Evolutionary conservation across 2,888 invertebrate genomes (phyloP).

Genomic region (Catocala fraxini): DNA sequence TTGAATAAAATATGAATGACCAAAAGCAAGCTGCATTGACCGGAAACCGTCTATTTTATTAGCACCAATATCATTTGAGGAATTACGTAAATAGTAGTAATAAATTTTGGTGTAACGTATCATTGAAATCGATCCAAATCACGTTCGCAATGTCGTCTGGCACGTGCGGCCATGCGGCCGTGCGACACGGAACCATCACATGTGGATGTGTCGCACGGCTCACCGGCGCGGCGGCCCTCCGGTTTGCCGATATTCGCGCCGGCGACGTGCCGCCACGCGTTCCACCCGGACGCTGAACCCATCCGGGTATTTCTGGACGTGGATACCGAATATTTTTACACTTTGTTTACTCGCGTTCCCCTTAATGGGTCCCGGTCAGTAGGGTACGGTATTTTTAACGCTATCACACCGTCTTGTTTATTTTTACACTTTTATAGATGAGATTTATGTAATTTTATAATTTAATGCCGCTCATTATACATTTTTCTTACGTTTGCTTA

Average conservation of each 20-base stretch:
- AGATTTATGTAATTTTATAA: slow-evolving; percentile 8
- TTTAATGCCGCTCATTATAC: background rate
- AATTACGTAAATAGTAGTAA: no score
- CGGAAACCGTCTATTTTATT: no score
- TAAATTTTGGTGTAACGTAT: slow-evolving; percentile 22
- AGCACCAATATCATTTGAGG: no score
- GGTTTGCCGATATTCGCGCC: no score
- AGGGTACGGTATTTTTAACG: slow-evolving; percentile 60
- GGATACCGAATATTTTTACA: slow-evolving; percentile 49
- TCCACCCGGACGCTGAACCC: slow-evolving; percentile 64
- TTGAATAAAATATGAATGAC: no score
- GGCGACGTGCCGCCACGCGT: slow-evolving; percentile 20
- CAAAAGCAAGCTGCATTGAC: no score
- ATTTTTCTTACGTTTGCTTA: no score
- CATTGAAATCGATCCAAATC: slow-evolving; percentile 41
- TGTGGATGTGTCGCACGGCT: background rate
- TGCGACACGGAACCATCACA: slow-evolving; percentile 8
- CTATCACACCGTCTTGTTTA: slow-evolving; percentile 27
- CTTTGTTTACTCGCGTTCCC: slow-evolving; percentile 64
- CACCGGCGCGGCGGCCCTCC: no score
- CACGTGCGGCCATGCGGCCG: slow-evolving; percentile 6
- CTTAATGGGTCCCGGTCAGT: slow-evolving; percentile 64
- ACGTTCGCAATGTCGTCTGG: slow-evolving; percentile 12
- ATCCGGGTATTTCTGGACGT: slow-evolving; percentile 63
- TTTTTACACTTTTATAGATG: slow-evolving; percentile 31